A percentile compares a stretch with the other conserved stretches of the same genome.
These are phyloP conservation scores for Synanthedon formicaeformis DNA, from an alignment of 2,888 invertebrate species.

Conservation along the genomic window DNA sequence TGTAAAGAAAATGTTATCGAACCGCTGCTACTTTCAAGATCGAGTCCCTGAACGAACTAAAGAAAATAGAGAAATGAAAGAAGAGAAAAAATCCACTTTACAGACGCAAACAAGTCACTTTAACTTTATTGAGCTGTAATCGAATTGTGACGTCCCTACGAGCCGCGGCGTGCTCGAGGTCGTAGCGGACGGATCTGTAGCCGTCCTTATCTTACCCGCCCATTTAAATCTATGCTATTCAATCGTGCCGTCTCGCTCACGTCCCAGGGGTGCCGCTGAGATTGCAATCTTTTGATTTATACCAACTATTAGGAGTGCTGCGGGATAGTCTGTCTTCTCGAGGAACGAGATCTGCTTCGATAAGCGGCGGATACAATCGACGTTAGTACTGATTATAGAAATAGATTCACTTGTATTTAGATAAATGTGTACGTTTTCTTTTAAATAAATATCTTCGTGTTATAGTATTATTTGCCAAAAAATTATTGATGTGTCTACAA, in stretches of 20 bases:
- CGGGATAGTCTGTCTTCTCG: slow-evolving; percentile 64
- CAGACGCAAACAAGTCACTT: slow-evolving; percentile 70
- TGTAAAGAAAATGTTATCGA: background rate
- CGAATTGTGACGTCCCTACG: slow-evolving; percentile 69
- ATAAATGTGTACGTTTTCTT: background rate
- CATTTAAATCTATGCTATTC: slow-evolving; percentile 71
- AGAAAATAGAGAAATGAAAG: slow-evolving; percentile 52
- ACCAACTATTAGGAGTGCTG: slow-evolving; percentile 68
- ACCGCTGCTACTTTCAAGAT: slow-evolving; percentile 6
- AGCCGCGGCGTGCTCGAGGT: slow-evolving; percentile 38
- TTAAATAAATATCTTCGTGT: background rate
- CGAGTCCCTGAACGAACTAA: slow-evolving; percentile 23
- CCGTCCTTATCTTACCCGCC: slow-evolving; percentile 67
- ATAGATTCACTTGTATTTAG: slow-evolving; percentile 26
- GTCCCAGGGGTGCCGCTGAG: slow-evolving; percentile 68
- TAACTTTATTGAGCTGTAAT: slow-evolving; percentile 71
- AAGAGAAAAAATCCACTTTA: slow-evolving; percentile 67
- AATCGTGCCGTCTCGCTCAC: slow-evolving; percentile 68
- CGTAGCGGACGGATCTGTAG: slow-evolving; percentile 53
- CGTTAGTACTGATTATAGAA: slow-evolving; percentile 60
- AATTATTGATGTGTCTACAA: too few species aligned
- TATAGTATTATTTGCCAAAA: too few species aligned
- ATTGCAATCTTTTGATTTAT: slow-evolving; percentile 72
- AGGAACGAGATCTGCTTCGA: slow-evolving; percentile 49
- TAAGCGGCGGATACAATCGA: slow-evolving; percentile 57